Percentiles rank a stretch among this genome's conserved stretches.
Conservation (phyloP, 2,797 vertebrate genomes). For the Bucorvus abyssinicus region DNA sequence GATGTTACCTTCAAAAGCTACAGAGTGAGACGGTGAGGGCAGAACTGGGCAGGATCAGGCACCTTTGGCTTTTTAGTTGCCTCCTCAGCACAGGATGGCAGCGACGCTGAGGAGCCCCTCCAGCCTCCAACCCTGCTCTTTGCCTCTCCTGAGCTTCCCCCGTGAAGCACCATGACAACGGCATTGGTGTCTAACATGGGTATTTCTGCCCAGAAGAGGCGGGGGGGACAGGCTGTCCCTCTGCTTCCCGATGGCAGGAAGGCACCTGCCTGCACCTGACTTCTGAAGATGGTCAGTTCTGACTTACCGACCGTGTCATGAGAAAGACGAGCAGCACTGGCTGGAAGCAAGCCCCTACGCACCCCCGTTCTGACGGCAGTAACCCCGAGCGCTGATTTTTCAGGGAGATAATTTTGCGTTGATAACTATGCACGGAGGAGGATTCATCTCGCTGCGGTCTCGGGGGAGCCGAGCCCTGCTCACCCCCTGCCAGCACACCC, state of each 20-base stretch:
- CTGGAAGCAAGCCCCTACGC: background rate
- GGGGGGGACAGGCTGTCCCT: background rate
- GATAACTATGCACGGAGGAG: background rate
- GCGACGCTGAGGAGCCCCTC: background rate
- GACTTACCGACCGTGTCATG: background rate
- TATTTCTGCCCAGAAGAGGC: background rate
- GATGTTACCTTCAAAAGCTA: background rate
- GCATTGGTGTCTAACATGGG: accelerated
- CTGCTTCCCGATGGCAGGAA: background rate
- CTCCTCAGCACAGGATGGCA: background rate
- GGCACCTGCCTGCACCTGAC: background rate
- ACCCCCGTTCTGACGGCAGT: accelerated
- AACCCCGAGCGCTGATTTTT: accelerated
- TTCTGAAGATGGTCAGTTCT: background rate
- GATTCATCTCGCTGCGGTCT: background rate
- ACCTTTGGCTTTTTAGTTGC: background rate
- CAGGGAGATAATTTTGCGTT: background rate
- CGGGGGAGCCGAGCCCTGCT: background rate
- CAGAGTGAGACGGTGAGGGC: background rate
- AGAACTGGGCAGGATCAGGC: background rate
- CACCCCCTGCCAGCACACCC: background rate
- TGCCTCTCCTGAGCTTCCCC: background rate
- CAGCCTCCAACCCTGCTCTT: background rate
- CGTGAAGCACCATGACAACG: accelerated
- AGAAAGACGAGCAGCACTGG: accelerated